phyloP scores from a whole-genome alignment of 2,113 vertebrate genomes.

The Lophius piscatorius region DNA sequence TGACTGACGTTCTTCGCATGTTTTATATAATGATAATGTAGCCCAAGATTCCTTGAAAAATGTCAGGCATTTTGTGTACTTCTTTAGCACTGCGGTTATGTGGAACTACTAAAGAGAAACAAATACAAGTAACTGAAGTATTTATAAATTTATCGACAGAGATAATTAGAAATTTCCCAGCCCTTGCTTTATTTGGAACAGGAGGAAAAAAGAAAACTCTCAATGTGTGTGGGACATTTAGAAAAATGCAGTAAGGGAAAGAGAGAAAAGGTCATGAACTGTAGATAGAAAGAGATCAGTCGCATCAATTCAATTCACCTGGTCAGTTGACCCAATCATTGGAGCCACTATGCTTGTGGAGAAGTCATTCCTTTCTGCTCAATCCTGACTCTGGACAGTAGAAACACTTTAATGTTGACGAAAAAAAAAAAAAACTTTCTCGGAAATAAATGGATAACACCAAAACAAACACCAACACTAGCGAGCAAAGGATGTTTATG shows the following conservation, averaged over 20 bases:
- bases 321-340: slow-evolving; percentile 53
- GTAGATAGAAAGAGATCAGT: slow-evolving; percentile 27
- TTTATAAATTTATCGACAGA: no score
- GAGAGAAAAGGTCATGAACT: not conserved
- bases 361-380: slow-evolving; percentile 25
- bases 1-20: not conserved
- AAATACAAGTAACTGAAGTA: no score
- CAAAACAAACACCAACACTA: slow-evolving; percentile 54
- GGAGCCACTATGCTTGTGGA: slow-evolving; percentile 50
- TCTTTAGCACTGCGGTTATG: no score
- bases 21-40: not conserved
- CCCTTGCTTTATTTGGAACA: no score
- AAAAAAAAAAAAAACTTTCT: slow-evolving; percentile 23
- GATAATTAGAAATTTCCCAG: no score
- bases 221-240: not conserved
- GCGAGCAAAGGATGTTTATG: slow-evolving; percentile 28
- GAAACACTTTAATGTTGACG: slow-evolving; percentile 39
- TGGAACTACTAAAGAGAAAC: no score
- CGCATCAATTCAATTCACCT: slow-evolving; percentile 54
- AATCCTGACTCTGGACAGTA: slow-evolving; percentile 58
- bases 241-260: not conserved
- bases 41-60: not conserved
- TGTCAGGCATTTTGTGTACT: not conserved
- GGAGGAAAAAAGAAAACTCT: no score
- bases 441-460: slow-evolving; percentile 51